phyloP scores from a whole-genome alignment of 2,888 invertebrate species.

The Troides aeacus region DNA sequence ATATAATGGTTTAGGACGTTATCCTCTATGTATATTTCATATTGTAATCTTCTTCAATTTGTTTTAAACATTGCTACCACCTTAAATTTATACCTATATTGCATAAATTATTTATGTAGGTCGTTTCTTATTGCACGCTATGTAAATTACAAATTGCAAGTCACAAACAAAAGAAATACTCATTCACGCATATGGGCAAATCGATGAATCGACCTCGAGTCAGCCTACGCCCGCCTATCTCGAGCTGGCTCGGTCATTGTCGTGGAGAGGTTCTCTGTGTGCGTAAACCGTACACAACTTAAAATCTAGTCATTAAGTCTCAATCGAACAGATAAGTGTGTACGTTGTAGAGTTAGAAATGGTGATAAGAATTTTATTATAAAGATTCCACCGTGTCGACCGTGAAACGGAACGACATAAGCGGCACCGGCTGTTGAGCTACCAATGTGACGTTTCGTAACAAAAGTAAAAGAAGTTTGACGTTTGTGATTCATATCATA shows the following conservation, averaged over 20 bases:
- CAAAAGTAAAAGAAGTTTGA: constrained; percentile 62
- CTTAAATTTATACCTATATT: background rate
- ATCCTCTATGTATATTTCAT: no score
- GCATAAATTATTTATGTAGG: constrained; percentile 28
- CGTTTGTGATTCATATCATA: constrained; percentile 60
- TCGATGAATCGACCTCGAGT: constrained; percentile 62
- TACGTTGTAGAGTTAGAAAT: constrained; percentile 24
- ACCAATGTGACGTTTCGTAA: constrained; percentile 45
- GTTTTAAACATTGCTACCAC: no score
- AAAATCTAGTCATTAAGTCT: background rate
- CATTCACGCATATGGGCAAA: constrained; percentile 47
- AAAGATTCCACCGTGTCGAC: constrained; percentile 43
- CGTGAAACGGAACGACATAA: constrained; percentile 68
- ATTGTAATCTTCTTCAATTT: no score
- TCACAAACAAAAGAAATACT: constrained; percentile 55
- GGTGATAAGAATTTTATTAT: constrained; percentile 38
- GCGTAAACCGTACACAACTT: constrained; percentile 31
- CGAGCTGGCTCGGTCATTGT: constrained; percentile 61
- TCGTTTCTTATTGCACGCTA: constrained; percentile 45
- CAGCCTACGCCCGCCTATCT: constrained; percentile 57
- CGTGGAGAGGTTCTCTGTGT: constrained; percentile 32
- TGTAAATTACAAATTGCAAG: constrained; percentile 63
- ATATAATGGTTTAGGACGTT: no score
- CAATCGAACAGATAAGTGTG: constrained; percentile 3
- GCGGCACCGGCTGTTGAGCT: constrained; percentile 54